These are phyloP conservation scores for Sebastes ruberrimus DNA, from an alignment of 2,797 vertebrate genomes.

Conservation along the genomic window DNA sequence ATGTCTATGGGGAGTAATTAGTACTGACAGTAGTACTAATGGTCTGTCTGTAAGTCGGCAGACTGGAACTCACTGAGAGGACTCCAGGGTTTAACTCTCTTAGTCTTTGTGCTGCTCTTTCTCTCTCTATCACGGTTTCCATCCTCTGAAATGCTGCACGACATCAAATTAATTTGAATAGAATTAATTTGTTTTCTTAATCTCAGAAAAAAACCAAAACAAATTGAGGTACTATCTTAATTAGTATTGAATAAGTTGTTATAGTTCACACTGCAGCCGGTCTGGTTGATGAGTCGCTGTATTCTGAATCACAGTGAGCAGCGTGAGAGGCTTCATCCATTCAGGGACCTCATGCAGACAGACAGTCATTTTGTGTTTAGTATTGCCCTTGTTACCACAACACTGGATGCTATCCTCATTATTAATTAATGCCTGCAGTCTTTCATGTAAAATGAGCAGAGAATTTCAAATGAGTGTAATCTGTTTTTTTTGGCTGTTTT, in stretches of 20 bases:
- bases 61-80: conserved; percentile 54
- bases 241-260: neutral
- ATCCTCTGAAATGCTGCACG: conserved; percentile 4
- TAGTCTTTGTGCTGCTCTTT: neutral
- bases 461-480: neutral
- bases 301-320: neutral
- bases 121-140: neutral
- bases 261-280: neutral
- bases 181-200: conserved; percentile 12
- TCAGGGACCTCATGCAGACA: neutral
- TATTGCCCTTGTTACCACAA: neutral
- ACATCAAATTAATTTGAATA: conserved; percentile 6
- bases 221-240: conserved; percentile 11
- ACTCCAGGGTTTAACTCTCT: conserved; percentile 39
- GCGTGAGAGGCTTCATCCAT: neutral
- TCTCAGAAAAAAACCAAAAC: neutral
- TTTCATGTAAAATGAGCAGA: neutral
- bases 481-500: neutral
- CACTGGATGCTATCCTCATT: neutral
- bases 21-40: conserved; percentile 68
- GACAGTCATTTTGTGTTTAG: neutral
- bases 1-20: conserved; percentile 66
- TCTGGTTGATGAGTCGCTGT: neutral
- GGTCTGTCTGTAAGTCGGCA: conserved; percentile 55
- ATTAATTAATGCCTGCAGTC: neutral